Percentiles rank a stretch among this genome's conserved stretches.
Evolutionary conservation across 2,113 vertebrate species (phyloP).

Genomic region (Pseudolaguvia tuberculata): DNA sequence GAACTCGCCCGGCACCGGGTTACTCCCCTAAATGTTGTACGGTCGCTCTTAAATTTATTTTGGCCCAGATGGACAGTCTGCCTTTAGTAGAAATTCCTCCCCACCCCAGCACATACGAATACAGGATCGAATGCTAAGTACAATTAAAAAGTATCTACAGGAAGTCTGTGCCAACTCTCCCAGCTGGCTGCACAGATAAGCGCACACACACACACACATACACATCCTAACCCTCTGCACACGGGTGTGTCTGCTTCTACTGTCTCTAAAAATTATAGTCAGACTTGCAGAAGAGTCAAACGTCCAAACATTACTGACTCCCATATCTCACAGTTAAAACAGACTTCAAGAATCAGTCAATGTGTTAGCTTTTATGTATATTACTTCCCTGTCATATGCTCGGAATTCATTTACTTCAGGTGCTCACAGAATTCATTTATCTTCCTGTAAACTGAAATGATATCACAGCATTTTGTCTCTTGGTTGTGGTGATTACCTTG

Average conservation of each 20-base stretch:
- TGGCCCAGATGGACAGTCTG: no score
- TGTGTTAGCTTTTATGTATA: not conserved
- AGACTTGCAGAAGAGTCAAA: not conserved
- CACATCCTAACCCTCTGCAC: not conserved
- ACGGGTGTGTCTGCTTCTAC: slow-evolving; percentile 38
- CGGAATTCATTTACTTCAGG: not conserved
- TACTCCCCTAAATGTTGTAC: not conserved
- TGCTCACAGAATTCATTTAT: not conserved
- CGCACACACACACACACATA: not conserved
- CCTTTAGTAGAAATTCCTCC: not conserved
- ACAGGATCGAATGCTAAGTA: slow-evolving; percentile 5
- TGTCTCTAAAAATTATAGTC: slow-evolving; percentile 9
- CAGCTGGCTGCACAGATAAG: slow-evolving; percentile 59
- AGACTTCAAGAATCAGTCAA: no score
- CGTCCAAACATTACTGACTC: not conserved
- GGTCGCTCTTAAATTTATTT: not conserved
- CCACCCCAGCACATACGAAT: not conserved
- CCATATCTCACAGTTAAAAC: not conserved
- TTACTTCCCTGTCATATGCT: not conserved
- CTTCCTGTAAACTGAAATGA: slow-evolving; percentile 12
- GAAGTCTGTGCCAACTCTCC: slow-evolving; percentile 46
- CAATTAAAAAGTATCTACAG: slow-evolving; percentile 43
- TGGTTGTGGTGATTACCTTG: slow-evolving; percentile 45
- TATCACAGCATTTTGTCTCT: slow-evolving; percentile 14
- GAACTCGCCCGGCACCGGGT: not conserved